Conservation (phyloP, 1,140 invertebrate species). For the Solenopsis invicta region DNA sequence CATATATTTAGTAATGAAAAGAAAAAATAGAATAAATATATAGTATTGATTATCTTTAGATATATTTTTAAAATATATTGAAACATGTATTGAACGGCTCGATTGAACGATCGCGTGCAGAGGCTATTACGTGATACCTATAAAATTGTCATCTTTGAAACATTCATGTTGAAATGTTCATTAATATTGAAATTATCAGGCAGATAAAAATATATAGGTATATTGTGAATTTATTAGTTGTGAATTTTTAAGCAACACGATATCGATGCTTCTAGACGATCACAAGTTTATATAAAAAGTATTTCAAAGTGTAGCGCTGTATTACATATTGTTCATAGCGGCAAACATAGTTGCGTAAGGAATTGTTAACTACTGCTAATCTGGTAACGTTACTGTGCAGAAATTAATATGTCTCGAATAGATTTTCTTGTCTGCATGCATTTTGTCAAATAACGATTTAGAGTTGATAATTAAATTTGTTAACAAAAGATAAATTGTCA, state of each 20-base stretch:
- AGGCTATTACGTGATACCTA: background rate
- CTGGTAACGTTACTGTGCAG: conserved; percentile 1
- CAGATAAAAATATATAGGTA: background rate
- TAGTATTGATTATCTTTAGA: background rate
- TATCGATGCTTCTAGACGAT: background rate
- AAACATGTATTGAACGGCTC: background rate
- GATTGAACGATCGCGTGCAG: background rate
- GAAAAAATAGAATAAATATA: background rate
- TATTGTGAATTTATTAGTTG: background rate
- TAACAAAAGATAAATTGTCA: background rate
- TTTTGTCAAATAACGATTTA: conserved; percentile 7
- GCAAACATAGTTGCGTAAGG: conserved; percentile 46
- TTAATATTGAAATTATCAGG: background rate
- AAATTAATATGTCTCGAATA: background rate
- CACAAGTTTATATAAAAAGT: background rate
- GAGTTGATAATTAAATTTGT: background rate
- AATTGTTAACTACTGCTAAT: conserved; percentile 30
- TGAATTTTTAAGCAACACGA: background rate
- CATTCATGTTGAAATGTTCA: background rate
- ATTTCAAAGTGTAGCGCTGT: conserved; percentile 10
- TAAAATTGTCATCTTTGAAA: background rate
- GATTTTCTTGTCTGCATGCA: background rate
- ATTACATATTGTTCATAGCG: conserved; percentile 4
- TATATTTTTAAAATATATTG: background rate
- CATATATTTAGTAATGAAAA: background rate